Percentiles rank a stretch among this genome's conserved stretches.
Evolutionary conservation across 2,113 vertebrate genomes (phyloP).

Genomic region (Turdus rufiventris): DNA sequence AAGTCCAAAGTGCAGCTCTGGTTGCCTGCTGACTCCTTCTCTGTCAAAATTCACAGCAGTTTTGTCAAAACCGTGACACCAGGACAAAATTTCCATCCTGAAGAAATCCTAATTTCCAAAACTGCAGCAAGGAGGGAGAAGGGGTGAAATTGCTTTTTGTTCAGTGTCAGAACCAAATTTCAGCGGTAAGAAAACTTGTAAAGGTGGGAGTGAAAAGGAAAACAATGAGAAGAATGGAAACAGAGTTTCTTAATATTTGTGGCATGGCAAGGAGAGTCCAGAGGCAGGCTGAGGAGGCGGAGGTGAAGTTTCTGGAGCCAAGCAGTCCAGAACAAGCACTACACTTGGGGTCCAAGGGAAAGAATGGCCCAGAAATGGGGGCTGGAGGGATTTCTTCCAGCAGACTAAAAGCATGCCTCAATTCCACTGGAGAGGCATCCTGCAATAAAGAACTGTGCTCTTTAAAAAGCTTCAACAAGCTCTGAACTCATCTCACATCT

Average conservation of each 20-base stretch:
- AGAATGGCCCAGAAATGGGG: neutral
- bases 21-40: neutral
- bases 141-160: neutral
- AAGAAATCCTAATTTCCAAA: neutral
- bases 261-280: neutral
- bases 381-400: neutral
- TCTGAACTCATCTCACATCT: neutral
- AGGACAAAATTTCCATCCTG: neutral
- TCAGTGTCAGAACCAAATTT: neutral
- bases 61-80: neutral
- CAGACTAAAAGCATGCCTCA: neutral
- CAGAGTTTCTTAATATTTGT: neutral
- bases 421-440: neutral
- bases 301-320: neutral
- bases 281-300: neutral
- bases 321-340: neutral
- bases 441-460: neutral
- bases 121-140: fast-evolving
- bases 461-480: neutral
- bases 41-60: neutral
- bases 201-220: neutral
- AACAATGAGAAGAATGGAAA: neutral
- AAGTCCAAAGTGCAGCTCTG: neutral
- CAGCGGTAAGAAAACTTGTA: neutral
- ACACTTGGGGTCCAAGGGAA: fast-evolving